These are phyloP conservation scores for Acanthisitta chloris DNA, from an alignment of 2,113 vertebrate genomes.

Conservation along the genomic window DNA sequence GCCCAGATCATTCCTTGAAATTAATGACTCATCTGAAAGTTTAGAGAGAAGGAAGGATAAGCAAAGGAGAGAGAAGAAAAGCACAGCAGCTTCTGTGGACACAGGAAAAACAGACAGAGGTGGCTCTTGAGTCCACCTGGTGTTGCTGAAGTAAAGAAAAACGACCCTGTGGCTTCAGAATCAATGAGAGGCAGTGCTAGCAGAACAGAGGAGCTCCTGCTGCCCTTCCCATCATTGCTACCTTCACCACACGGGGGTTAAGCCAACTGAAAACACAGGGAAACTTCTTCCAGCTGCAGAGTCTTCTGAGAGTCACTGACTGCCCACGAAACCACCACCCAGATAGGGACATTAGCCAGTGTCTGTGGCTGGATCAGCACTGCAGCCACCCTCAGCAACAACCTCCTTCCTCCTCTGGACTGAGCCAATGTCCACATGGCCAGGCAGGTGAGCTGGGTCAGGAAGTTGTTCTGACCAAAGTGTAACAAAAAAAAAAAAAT, in stretches of 20 bases:
- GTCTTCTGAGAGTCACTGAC: background rate
- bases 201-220: background rate
- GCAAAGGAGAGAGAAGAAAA: background rate
- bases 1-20: background rate
- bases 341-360: background rate
- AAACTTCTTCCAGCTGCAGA: background rate
- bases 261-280: background rate
- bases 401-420: background rate
- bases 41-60: background rate
- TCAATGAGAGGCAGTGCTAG: background rate
- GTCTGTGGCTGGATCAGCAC: background rate
- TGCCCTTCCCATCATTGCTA: background rate
- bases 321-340: background rate
- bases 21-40: background rate
- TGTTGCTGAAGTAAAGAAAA: background rate
- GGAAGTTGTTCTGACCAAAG: background rate
- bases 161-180: background rate
- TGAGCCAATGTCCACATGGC: accelerated
- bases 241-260: background rate
- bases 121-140: background rate
- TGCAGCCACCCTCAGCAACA: background rate
- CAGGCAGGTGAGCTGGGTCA: background rate
- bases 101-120: accelerated
- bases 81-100: background rate
- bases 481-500: background rate